Evolutionary conservation across 1,140 invertebrate species (phyloP).

Genomic region (Bacillus rossius): DNA sequence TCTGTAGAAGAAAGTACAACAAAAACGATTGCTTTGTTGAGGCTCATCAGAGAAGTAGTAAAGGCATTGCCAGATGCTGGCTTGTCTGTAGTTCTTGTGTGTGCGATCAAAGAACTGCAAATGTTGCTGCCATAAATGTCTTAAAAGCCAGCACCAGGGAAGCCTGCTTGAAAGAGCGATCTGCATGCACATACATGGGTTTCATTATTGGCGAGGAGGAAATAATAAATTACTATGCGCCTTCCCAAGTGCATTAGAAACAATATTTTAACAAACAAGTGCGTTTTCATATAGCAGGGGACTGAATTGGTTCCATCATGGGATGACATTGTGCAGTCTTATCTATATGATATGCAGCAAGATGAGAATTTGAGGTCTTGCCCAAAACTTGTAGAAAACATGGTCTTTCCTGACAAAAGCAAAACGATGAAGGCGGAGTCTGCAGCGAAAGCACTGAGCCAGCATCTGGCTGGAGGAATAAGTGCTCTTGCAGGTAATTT

Average conservation of each 20-base stretch:
- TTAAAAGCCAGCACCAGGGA: conserved; percentile 1
- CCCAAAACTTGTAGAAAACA: conserved; percentile 13
- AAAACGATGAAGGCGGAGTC: conserved; percentile 19
- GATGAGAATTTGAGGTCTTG: conserved; percentile 11
- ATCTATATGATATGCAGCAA: not conserved
- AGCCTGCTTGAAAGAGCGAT: no score
- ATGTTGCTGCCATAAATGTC: conserved; percentile 9
- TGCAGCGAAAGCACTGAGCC: conserved; percentile 14
- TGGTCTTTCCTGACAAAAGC: conserved; percentile 13
- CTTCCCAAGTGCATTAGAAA: conserved; percentile 20
- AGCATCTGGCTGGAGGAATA: no score
- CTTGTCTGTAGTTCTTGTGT: conserved; percentile 12
- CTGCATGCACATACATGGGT: no score
- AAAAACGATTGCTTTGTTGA: not conserved
- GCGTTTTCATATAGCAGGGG: not conserved
- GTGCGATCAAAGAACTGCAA: conserved; percentile 7
- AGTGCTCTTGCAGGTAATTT: no score
- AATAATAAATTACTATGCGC: conserved; percentile 6
- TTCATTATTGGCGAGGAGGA: no score
- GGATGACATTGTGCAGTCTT: conserved; percentile 11
- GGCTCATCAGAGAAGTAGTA: not conserved
- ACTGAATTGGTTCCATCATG: conserved; percentile 1
- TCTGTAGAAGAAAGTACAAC: conserved; percentile 14
- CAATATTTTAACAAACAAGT: conserved; percentile 10
- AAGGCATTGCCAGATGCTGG: not conserved